Evolutionary conservation across 2,888 invertebrate species (phyloP).

Genomic region (Caenorhabditis uteleia): DNA sequence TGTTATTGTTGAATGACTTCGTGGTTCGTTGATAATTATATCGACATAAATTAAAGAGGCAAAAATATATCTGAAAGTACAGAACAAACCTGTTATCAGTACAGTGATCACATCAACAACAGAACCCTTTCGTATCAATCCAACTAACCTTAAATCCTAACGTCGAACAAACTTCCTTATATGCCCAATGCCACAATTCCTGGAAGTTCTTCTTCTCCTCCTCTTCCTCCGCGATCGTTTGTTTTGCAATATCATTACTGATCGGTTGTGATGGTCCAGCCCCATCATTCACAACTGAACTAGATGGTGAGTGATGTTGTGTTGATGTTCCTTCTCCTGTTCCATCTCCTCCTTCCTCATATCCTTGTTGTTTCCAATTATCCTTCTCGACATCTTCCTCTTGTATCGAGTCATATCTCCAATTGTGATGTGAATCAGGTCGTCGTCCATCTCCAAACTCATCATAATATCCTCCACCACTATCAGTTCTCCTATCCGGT

Average conservation of each 20-base stretch:
- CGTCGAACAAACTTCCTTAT: conserved; percentile 63
- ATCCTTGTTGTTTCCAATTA: conserved; percentile 24
- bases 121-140: background rate
- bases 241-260: conserved; percentile 5
- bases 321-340: conserved; percentile 4
- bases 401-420: conserved; percentile 48
- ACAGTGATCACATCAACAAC: too few relatives aligned
- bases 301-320: background rate
- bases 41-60: too few relatives aligned
- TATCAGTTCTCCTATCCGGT: conserved; percentile 18
- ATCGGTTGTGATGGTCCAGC: conserved; percentile 2
- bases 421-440: conserved; percentile 38
- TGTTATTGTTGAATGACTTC: too few relatives aligned
- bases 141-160: conserved; percentile 60
- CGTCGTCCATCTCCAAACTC: conserved; percentile 15
- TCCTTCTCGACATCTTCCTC: conserved; percentile 41
- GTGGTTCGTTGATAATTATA: too few relatives aligned
- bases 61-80: too few relatives aligned
- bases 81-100: too few relatives aligned
- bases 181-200: conserved; percentile 63
- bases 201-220: conserved; percentile 43
- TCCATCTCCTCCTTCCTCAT: conserved; percentile 15
- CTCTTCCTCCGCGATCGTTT: conserved; percentile 47
- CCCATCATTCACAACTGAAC: background rate
- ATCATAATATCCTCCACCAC: conserved; percentile 29